Percentiles rank a stretch among this genome's conserved stretches.
These are phyloP conservation scores for Agonopterix arenella DNA, from an alignment of 2,888 invertebrate species.

Conservation along the genomic window DNA sequence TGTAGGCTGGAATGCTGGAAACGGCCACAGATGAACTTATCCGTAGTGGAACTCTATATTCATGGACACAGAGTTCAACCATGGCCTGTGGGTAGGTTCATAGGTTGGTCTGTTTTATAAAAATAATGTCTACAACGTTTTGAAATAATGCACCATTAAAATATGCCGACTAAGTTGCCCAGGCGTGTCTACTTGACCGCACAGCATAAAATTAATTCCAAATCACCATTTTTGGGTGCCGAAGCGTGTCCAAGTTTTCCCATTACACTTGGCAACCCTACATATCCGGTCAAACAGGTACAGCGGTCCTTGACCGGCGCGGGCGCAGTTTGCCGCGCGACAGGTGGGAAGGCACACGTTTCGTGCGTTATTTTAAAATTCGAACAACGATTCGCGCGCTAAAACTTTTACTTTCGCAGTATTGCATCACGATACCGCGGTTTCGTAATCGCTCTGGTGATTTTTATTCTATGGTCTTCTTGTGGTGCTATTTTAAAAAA, in stretches of 20 bases:
- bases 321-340: constrained; percentile 46
- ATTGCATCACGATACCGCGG: constrained; percentile 11
- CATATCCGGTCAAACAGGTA: constrained; percentile 59
- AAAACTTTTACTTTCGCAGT: constrained; percentile 27
- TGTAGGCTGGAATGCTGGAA: no score
- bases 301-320: constrained; percentile 51
- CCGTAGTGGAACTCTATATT: no score
- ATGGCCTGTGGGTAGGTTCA: no score
- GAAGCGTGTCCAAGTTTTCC: constrained; percentile 33
- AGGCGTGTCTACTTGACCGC: no score
- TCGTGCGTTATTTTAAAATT: constrained; percentile 20
- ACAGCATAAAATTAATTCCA: no score
- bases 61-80: no score
- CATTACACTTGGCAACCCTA: constrained; percentile 44
- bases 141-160: no score
- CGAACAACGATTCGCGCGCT: constrained; percentile 16
- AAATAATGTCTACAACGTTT: no score
- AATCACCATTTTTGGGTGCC: constrained; percentile 4
- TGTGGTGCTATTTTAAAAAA: neutral
- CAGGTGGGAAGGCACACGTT: constrained; percentile 53
- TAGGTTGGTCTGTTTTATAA: no score
- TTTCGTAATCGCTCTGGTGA: constrained; percentile 4
- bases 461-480: neutral
- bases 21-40: no score
- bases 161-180: no score